Evolutionary conservation across 2,797 vertebrate genomes (phyloP).

Genomic region (Dromococcyx pavoninus): DNA sequence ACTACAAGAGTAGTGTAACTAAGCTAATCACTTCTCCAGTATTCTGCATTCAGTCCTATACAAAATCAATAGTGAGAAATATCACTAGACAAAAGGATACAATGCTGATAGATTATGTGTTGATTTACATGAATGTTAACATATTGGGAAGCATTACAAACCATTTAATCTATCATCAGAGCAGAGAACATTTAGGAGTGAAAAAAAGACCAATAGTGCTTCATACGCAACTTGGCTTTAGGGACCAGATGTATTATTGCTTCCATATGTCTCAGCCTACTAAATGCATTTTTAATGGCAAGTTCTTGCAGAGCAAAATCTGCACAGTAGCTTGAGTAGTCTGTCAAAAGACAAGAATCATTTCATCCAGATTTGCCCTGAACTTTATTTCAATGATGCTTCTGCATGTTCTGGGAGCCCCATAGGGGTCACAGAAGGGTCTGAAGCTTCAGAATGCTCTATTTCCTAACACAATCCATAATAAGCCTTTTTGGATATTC

Average conservation of each 20-base stretch:
- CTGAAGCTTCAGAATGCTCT: neutral
- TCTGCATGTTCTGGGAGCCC: neutral
- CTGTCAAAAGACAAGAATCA: constrained; percentile 40
- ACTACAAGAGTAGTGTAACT: neutral
- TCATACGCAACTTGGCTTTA: constrained; percentile 60
- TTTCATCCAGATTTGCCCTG: constrained; percentile 12
- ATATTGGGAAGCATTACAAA: constrained; percentile 56
- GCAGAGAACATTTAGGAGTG: constrained; percentile 41
- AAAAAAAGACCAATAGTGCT: constrained; percentile 47
- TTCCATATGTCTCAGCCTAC: constrained; percentile 69
- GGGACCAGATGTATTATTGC: constrained; percentile 65
- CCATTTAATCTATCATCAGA: constrained; percentile 54
- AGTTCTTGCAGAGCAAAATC: constrained; percentile 63
- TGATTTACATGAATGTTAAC: constrained; percentile 58
- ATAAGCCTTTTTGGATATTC: neutral
- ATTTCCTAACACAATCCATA: neutral
- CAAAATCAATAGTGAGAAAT: neutral
- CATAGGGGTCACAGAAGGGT: constrained; percentile 1
- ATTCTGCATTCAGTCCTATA: neutral
- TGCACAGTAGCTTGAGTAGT: constrained; percentile 32
- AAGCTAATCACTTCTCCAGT: neutral
- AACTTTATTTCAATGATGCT: neutral
- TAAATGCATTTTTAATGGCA: constrained; percentile 70
- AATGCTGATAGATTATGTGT: constrained; percentile 33
- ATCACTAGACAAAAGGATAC: constrained; percentile 13